Conservation (phyloP, 2,113 vertebrate species). For the Macquaria australasica region DNA sequence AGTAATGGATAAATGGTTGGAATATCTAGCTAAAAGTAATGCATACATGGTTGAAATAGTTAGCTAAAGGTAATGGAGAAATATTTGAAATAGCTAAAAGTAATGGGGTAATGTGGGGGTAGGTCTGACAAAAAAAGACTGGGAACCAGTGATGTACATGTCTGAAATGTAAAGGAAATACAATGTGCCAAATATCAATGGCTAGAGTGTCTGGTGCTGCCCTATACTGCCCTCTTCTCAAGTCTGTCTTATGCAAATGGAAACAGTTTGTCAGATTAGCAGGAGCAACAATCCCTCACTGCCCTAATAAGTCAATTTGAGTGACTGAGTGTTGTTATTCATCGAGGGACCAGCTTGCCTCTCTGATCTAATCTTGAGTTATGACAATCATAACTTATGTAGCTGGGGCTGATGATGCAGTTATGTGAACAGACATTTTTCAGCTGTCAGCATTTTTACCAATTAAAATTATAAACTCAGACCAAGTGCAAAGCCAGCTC, state of each 20-base stretch:
- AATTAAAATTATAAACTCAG: constrained; percentile 66
- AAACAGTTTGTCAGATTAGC: constrained; percentile 65
- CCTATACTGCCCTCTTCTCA: constrained; percentile 33
- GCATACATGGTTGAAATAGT: no score
- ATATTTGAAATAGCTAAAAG: no score
- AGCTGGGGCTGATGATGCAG: constrained; percentile 65
- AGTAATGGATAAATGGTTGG: neutral
- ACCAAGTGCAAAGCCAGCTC: constrained; percentile 33
- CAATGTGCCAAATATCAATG: constrained; percentile 8
- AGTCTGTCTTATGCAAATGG: constrained; percentile 63
- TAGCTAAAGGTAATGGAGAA: no score
- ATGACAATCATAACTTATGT: constrained; percentile 76
- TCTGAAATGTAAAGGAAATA: constrained; percentile 8
- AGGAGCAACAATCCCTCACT: constrained; percentile 65
- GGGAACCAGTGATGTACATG: neutral
- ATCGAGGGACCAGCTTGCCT: constrained; percentile 62
- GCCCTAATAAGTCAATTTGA: constrained; percentile 75
- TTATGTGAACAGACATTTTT: constrained; percentile 73
- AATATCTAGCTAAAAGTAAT: no score
- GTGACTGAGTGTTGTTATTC: constrained; percentile 70
- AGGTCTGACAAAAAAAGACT: neutral
- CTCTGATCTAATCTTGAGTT: constrained; percentile 73
- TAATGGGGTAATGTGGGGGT: neutral
- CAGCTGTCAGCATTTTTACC: constrained; percentile 73
- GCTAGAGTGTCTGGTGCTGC: constrained; percentile 12